Conservation (phyloP, 2,113 vertebrate genomes). For the Sakesphorus luctuosus region DNA sequence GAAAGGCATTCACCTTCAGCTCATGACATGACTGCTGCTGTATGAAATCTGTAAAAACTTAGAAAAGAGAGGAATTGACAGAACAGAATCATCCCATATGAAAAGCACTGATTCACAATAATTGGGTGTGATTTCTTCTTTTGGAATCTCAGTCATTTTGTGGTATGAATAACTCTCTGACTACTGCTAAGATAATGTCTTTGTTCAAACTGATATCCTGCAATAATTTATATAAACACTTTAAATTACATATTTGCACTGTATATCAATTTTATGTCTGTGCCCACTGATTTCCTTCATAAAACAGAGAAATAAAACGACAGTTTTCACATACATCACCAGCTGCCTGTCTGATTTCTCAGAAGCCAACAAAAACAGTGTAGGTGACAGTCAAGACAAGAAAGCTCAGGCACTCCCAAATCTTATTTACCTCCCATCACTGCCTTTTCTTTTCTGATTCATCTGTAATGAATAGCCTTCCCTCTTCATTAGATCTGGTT, state of each 20-base stretch:
- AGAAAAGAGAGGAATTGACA: neutral
- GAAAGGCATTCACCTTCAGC: neutral
- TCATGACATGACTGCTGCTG: neutral
- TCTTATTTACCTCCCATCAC: neutral
- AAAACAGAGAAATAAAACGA: conserved; percentile 2
- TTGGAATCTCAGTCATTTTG: neutral
- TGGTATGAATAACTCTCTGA: neutral
- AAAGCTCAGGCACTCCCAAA: conserved; percentile 9
- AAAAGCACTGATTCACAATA: neutral
- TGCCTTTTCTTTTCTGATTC: conserved; percentile 23
- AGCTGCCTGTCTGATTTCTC: neutral
- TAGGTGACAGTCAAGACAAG: neutral
- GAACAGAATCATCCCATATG: neutral
- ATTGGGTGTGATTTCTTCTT: neutral
- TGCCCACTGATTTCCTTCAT: neutral
- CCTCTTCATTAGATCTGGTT: conserved; percentile 19
- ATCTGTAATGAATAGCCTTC: conserved; percentile 24
- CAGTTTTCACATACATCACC: neutral
- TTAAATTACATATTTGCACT: conserved; percentile 11
- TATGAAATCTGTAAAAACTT: neutral
- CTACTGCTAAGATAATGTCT: neutral
- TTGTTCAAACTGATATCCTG: conserved; percentile 5
- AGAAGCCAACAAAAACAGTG: neutral
- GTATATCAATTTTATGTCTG: neutral
- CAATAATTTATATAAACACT: conserved; percentile 12